Percentiles rank a stretch among this genome's conserved stretches.
Conservation (phyloP, 2,888 invertebrate species). For the Dione vanillae region DNA sequence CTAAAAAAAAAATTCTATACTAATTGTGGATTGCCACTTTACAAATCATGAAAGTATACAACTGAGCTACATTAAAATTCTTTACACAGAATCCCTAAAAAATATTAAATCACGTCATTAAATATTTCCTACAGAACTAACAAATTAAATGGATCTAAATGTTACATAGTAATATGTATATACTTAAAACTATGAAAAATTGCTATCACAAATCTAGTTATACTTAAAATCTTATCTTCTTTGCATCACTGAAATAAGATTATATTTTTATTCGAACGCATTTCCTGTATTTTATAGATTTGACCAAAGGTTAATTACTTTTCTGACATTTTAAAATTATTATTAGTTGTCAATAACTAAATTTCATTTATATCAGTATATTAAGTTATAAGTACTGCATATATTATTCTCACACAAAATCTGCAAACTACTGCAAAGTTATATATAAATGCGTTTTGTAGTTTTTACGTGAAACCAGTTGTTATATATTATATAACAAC, state of each 20-base stretch:
- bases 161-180: not conserved
- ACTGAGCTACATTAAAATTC: not conserved
- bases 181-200: not conserved
- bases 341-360: too few relatives aligned
- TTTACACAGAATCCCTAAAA: not conserved
- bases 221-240: not conserved
- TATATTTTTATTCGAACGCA: not conserved
- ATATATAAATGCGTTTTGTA: too few relatives aligned
- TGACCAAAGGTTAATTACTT: too few relatives aligned
- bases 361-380: too few relatives aligned
- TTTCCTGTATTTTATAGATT: not conserved
- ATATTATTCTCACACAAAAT: too few relatives aligned
- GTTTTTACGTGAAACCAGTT: too few relatives aligned
- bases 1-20: too few relatives aligned
- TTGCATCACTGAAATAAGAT: not conserved
- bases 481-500: too few relatives aligned
- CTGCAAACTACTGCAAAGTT: too few relatives aligned
- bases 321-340: too few relatives aligned
- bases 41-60: not conserved
- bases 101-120: not conserved
- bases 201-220: not conserved
- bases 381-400: too few relatives aligned
- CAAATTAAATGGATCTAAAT: conserved; percentile 6
- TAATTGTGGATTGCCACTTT: too few relatives aligned
- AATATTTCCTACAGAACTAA: conserved; percentile 1